These are phyloP conservation scores for Odontamblyopus lacepedii DNA, from an alignment of 2,797 vertebrate species.

Conservation along the genomic window DNA sequence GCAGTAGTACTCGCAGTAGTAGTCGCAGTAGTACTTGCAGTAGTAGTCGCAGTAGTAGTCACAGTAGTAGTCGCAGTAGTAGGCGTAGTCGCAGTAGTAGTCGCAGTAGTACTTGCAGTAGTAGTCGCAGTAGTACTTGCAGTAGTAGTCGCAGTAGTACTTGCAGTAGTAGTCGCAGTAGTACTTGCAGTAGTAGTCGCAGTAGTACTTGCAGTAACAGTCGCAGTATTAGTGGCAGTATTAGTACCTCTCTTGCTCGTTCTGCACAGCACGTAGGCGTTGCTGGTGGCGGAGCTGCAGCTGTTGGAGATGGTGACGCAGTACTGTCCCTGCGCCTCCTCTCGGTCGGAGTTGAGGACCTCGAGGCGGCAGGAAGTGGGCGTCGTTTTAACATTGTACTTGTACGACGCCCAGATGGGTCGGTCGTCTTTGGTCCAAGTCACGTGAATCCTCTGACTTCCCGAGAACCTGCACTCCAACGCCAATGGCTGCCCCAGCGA, in stretches of 20 bases:
- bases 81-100: background rate
- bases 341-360: constrained; percentile 77
- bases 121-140: background rate
- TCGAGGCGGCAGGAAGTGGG: constrained; percentile 74
- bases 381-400: constrained; percentile 83
- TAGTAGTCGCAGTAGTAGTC: background rate
- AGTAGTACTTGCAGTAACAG: background rate
- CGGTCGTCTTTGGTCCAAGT: constrained; percentile 85
- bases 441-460: constrained; percentile 84
- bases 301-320: constrained; percentile 86
- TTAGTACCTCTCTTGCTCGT: constrained; percentile 39
- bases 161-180: background rate
- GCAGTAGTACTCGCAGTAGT: background rate
- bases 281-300: constrained; percentile 57
- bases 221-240: background rate
- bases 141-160: background rate
- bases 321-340: constrained; percentile 85
- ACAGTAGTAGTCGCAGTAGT: background rate
- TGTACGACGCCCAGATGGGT: constrained; percentile 80
- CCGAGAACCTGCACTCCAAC: constrained; percentile 81
- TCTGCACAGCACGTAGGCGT: constrained; percentile 41
- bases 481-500: constrained; percentile 80
- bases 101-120: background rate
- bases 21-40: background rate
- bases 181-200: background rate